Base-by-base conservation (phyloP, 1,140 invertebrate genomes). In the Bicyclus anynana region DNA sequence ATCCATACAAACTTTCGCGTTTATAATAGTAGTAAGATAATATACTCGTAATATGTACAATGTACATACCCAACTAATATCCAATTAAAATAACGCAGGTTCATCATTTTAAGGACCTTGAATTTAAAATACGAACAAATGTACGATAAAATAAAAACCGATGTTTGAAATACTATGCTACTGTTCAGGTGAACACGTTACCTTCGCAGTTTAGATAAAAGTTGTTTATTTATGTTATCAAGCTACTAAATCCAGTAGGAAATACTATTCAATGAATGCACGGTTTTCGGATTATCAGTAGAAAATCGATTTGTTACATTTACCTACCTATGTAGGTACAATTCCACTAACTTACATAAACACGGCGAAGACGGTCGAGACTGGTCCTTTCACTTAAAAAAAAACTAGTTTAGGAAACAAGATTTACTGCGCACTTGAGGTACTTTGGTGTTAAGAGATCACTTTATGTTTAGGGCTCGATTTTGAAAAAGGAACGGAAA, bases 291-390 rank as follows among this genome's bases (percentile, higher is more conserved):
- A 44, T 33, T 44, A 44, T 44, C 4, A 20, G 20, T 9, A 20
- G 53, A 59, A 65, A 72, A 67, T 59, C 50, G 64, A 69, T 72
- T 72, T 57, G 53, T 62, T 27, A 51, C 50, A 38, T 33, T 33
- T 50, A 61, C 4, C 40, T 16, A 16, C 14, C 17, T 29, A 50
- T 9, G 50, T 55, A 47, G 26, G 50, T 50, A 67, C 40, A 50
- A 71, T 69, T 72, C 62, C 63, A 74, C 59, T 58, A 66, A 75
- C 74, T 81, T 77, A 80, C 78, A 71, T 77, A 69, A 74, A 77
- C 65, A 63, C 53, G 40, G 14, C 2, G 46, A 61, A 56, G 40
- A 66, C 29, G 48, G 46, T 49, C 42, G 20, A 37, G 27, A 35
- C 37, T 47, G 54, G 23, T 63, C 48, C 65, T 65, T 66, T 68